Evolutionary conservation across 2,113 vertebrate species (phyloP).

Genomic region (Scomber colias): DNA sequence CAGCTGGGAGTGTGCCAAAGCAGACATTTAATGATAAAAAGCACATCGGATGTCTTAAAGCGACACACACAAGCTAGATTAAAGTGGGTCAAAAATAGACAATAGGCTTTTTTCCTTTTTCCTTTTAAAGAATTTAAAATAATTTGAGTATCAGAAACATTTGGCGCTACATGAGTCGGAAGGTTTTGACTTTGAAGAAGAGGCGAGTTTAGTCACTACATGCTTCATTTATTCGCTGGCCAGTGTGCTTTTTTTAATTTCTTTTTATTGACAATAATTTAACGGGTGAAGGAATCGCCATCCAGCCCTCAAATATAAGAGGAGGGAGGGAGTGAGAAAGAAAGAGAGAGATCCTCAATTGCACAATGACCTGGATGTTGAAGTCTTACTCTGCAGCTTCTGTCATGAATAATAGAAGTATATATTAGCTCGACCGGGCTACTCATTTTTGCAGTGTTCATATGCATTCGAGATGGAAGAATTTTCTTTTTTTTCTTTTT

Average conservation of each 20-base stretch:
- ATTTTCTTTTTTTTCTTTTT: conserved; percentile 5
- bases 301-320: conserved; percentile 24
- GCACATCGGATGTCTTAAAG: conserved; percentile 72
- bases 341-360: background rate
- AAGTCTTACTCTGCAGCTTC: conserved; percentile 48
- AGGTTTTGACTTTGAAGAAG: background rate
- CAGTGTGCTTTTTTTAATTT: conserved; percentile 6
- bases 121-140: background rate
- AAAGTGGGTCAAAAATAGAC: conserved; percentile 9
- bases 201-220: conserved; percentile 23
- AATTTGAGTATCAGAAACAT: background rate
- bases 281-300: conserved; percentile 38
- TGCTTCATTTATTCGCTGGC: conserved; percentile 35
- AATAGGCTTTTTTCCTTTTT: background rate
- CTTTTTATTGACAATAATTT: too few relatives aligned
- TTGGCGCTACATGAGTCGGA: background rate
- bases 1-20: conserved; percentile 65
- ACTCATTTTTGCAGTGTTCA: conserved; percentile 51
- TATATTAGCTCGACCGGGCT: conserved; percentile 16
- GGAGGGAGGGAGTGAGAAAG: background rate
- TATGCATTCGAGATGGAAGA: conserved; percentile 8
- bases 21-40: conserved; percentile 62
- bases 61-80: conserved; percentile 20
- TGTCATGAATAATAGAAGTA: conserved; percentile 26
- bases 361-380: conserved; percentile 43